Conservation (phyloP, 1,140 invertebrate species). For the Lasioglossum baleicum region DNA sequence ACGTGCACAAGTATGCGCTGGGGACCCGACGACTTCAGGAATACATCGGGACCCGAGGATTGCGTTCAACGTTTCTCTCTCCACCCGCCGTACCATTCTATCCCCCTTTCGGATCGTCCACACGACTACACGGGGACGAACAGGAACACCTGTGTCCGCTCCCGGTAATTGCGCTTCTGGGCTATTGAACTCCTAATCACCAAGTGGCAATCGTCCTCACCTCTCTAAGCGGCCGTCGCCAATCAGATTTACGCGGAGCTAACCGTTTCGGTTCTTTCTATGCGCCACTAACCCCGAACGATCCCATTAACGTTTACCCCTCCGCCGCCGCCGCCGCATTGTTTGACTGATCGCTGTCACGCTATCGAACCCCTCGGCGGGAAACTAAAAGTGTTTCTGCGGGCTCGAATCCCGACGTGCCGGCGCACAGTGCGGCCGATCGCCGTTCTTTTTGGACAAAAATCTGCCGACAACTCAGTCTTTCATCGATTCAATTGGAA, state of each 20-base stretch:
- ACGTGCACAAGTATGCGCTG: constrained; percentile 41
- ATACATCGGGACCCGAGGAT: constrained; percentile 35
- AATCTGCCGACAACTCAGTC: too few species aligned
- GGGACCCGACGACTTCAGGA: constrained; percentile 20
- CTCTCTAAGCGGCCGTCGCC: background rate
- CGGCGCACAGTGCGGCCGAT: too few species aligned
- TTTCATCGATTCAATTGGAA: too few species aligned
- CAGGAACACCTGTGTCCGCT: constrained; percentile 16
- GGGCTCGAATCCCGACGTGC: too few species aligned
- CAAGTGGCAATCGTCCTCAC: constrained; percentile 58
- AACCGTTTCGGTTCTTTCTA: background rate
- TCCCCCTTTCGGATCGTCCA: too few species aligned
- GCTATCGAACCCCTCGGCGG: too few species aligned
- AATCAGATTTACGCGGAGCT: background rate
- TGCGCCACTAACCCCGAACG: background rate
- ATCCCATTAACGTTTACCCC: background rate
- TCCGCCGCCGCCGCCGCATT: too few species aligned
- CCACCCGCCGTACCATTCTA: background rate
- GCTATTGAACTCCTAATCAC: constrained; percentile 67
- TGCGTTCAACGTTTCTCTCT: constrained; percentile 44
- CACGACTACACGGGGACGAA: background rate
- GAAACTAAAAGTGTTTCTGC: too few species aligned
- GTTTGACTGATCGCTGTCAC: too few species aligned
- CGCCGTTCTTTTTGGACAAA: too few species aligned
- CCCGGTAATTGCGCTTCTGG: constrained; percentile 60